Percentiles rank a stretch among this genome's conserved stretches.
Conservation (phyloP, 1,140 invertebrate species). For the Drosophila varians region DNA sequence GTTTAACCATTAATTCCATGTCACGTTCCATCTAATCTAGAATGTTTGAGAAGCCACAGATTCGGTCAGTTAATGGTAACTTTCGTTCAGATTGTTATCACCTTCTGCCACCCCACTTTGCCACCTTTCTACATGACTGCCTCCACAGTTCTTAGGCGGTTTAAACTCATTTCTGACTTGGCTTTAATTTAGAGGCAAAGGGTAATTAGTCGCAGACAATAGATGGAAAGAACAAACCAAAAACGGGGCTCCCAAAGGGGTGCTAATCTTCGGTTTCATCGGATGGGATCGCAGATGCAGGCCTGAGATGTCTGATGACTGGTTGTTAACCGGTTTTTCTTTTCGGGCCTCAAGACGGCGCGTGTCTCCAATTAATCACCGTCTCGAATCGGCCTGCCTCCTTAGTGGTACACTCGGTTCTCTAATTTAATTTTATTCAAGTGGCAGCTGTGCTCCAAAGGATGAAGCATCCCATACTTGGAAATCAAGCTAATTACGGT, state of each 20-base stretch:
- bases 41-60: background rate
- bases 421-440: slow-evolving; percentile 64
- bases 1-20: background rate
- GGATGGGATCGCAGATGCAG: slow-evolving; percentile 36
- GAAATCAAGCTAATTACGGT: slow-evolving; percentile 52
- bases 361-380: slow-evolving; percentile 75
- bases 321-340: slow-evolving; percentile 60
- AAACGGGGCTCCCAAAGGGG: slow-evolving; percentile 13
- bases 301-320: slow-evolving; percentile 17
- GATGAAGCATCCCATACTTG: slow-evolving; percentile 14
- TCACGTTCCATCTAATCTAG: background rate
- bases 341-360: slow-evolving; percentile 35
- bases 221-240: slow-evolving; percentile 16
- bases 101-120: slow-evolving; percentile 4
- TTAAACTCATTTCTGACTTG: slow-evolving; percentile 18
- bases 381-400: slow-evolving; percentile 20
- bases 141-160: slow-evolving; percentile 21
- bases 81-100: slow-evolving; percentile 1
- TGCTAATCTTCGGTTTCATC: slow-evolving; percentile 69
- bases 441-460: slow-evolving; percentile 39
- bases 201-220: slow-evolving; percentile 54
- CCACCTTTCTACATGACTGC: slow-evolving; percentile 40
- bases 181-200: slow-evolving; percentile 20
- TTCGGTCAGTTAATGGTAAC: background rate
- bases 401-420: slow-evolving; percentile 7